Base-by-base conservation (phyloP, 2,113 vertebrate genomes). In the Alligator sinensis region DNA sequence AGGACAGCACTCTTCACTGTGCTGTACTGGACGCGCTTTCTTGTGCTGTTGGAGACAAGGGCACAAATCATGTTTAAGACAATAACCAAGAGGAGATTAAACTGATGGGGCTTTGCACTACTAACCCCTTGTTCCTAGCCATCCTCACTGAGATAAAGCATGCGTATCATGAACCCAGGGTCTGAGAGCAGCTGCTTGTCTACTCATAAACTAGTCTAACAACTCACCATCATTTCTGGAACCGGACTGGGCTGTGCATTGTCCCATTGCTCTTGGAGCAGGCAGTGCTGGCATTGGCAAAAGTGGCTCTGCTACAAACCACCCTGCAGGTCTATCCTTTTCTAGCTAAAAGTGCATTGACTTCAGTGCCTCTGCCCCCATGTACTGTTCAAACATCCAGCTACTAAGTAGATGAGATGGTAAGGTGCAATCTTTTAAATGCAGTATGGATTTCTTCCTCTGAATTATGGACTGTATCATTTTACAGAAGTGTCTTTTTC, bases 371-470 rank as follows among this genome's bases (percentile, higher is more conserved):
- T 97, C 86, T 28, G 72, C 83, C 84, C 79, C 82, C 55, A 5
- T 64, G 86, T 86, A 87, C 80, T 91, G 92, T 92, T 91, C 90
- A 94, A 94, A 91, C 91, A 95, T 96, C 95, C 94, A 94, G 88
- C 94, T 97, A 96, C 92, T 96, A 95, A 96, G 94, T 84, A 94
- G 91, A 86, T 86, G 94, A 90, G 94, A 90, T 94, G 91, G 95
- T 95, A 96, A 96, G 96, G 96, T 96, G 90, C 94, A 96, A 97
- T 96, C 95, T 96, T 96, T 96, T 96, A 97, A 97, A 97, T 96
- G 91, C 96, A 96, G 91, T 96, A 96, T 96, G 96, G 96, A 96
- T 96, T 96, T 96, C 94, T 94, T 89, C 82, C 91, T 59, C 95
- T 94, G 95, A 95, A 96, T 96, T 96, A 96, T 92, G 86, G 82